phyloP scores from a whole-genome alignment of 2,113 vertebrate species.

The Ammodytes dubius region DNA sequence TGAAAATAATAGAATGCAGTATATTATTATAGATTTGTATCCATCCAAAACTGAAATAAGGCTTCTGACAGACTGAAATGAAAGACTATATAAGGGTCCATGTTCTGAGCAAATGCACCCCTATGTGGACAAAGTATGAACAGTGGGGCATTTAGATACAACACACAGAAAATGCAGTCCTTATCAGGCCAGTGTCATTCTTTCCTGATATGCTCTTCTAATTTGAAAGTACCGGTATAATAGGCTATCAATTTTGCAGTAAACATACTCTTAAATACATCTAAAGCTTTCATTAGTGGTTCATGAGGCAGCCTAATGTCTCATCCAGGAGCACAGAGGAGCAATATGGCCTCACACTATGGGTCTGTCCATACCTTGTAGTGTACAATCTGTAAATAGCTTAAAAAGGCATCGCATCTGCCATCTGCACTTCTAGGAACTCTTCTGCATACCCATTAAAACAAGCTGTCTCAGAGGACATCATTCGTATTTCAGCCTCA shows the following conservation, averaged over 20 bases:
- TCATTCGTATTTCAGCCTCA: constrained; percentile 84
- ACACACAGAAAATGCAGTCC: constrained; percentile 25
- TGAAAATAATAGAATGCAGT: not conserved
- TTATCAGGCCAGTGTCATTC: not conserved
- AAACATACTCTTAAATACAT: constrained; percentile 43
- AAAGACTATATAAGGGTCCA: constrained; percentile 34
- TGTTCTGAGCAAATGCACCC: constrained; percentile 76
- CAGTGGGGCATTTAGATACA: constrained; percentile 54
- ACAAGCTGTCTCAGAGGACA: constrained; percentile 85
- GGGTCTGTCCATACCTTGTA: constrained; percentile 76
- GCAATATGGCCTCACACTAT: constrained; percentile 65
- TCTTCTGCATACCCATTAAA: constrained; percentile 86
- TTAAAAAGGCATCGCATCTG: constrained; percentile 81
- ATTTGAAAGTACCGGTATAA: constrained; percentile 17
- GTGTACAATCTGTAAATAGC: constrained; percentile 81
- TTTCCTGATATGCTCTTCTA: not conserved
- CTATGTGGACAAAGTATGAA: constrained; percentile 79
- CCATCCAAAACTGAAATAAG: not conserved
- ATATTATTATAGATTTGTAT: not conserved
- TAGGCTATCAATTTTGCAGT: constrained; percentile 22
- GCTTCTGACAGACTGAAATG: constrained; percentile 17
- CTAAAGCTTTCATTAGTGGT: constrained; percentile 48
- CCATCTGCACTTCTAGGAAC: constrained; percentile 86
- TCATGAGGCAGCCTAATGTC: constrained; percentile 39
- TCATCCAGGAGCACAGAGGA: constrained; percentile 63